Percentiles rank a stretch among this genome's conserved stretches.
These are phyloP conservation scores for Mungos mungo DNA, from an alignment of 2,113 vertebrate genomes.

Conservation along the genomic window DNA sequence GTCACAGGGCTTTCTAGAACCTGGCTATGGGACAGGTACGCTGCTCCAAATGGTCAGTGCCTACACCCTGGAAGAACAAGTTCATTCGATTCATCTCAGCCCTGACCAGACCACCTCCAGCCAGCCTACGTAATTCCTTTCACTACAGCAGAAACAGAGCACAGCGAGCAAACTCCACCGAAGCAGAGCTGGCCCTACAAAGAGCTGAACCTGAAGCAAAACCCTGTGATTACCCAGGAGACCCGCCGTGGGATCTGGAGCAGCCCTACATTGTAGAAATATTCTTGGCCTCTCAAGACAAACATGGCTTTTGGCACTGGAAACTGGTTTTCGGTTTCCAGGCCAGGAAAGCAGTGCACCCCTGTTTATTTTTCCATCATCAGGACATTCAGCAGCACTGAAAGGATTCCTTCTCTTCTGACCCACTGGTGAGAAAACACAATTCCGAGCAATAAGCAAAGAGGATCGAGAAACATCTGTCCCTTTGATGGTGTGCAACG, in stretches of 20 bases:
- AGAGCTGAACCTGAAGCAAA: background rate
- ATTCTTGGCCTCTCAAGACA: constrained; percentile 53
- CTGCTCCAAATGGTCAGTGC: background rate
- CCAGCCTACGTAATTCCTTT: background rate
- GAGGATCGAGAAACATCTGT: background rate
- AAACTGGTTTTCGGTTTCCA: constrained; percentile 41
- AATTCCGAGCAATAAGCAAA: background rate
- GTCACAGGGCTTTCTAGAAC: background rate
- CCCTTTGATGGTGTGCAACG: background rate
- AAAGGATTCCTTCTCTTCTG: background rate
- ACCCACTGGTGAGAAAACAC: background rate
- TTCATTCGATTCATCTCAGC: background rate
- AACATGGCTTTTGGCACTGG: constrained; percentile 15
- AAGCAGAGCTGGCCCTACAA: background rate
- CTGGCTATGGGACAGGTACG: background rate
- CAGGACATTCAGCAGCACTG: background rate
- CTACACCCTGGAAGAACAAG: background rate
- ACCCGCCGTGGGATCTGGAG: background rate
- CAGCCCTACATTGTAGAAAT: background rate
- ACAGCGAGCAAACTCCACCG: background rate
- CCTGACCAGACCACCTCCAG: background rate
- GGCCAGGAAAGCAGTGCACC: background rate
- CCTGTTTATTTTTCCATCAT: constrained; percentile 60
- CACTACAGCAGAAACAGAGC: background rate
- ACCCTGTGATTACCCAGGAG: background rate